Conservation (phyloP, 2,113 vertebrate species). For the Chiloscyllium plagiosum region DNA sequence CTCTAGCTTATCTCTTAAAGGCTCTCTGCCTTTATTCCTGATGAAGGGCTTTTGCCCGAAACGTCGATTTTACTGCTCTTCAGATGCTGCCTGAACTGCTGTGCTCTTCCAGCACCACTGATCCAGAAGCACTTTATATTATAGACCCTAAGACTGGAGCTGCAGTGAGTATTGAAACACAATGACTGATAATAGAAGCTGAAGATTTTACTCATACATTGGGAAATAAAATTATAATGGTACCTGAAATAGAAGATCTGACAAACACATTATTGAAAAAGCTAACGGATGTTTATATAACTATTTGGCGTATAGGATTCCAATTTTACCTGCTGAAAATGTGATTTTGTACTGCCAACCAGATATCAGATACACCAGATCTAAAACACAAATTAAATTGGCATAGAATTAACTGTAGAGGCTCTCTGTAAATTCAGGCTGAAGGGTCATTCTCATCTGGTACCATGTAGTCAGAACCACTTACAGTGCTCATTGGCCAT, state of each 20-base stretch:
- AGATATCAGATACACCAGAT: not conserved
- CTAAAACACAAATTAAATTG: not conserved
- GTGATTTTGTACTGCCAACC: not conserved
- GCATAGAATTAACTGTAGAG: not conserved
- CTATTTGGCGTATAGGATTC: not conserved
- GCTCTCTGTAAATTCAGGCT: not conserved
- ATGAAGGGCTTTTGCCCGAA: too few species aligned
- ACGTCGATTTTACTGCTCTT: too few species aligned
- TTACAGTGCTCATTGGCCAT: not conserved
- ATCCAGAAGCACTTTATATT: not conserved
- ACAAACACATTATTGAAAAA: not conserved
- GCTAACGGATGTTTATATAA: not conserved
- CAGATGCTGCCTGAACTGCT: too few species aligned
- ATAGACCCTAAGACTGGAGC: not conserved
- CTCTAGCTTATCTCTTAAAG: too few species aligned
- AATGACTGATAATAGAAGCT: not conserved
- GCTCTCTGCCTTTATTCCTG: too few species aligned
- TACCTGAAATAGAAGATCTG: not conserved
- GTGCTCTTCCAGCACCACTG: too few species aligned
- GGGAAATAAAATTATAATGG: constrained; percentile 6
- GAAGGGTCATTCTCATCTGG: not conserved
- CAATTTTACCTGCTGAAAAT: not conserved
- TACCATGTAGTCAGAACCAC: not conserved
- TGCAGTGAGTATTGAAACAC: constrained; percentile 2
- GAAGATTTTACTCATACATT: not conserved